Evolutionary conservation across 92 coral and sea anemone genomes (phyloP).

Genomic region (Nematostella vectensis): DNA sequence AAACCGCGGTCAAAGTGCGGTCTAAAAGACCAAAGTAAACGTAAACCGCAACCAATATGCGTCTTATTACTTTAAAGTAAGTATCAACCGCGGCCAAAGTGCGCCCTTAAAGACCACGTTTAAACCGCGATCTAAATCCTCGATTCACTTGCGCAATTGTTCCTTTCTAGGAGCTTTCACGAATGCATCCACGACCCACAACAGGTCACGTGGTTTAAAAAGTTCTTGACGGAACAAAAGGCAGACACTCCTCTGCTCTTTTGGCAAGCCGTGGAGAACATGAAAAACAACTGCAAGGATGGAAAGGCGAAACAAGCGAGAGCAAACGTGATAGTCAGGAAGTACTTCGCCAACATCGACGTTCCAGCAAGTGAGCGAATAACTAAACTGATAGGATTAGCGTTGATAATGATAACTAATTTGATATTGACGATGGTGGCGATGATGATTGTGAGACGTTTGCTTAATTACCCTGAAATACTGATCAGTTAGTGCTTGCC

Average conservation of each 20-base stretch:
- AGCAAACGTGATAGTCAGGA: constrained; percentile 57
- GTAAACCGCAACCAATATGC: no score
- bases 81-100: no score
- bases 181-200: constrained; percentile 60
- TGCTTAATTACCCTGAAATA: no score
- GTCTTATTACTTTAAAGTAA: no score
- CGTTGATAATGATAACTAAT: not conserved
- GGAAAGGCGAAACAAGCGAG: constrained; percentile 80
- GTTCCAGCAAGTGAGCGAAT: constrained; percentile 72
- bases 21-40: no score
- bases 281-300: constrained; percentile 85
- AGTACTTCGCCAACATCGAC: constrained; percentile 76
- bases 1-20: no score
- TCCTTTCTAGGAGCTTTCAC: constrained; percentile 47
- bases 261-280: constrained; percentile 96
- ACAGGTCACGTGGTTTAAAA: constrained; percentile 70
- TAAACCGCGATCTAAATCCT: no score
- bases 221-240: constrained; percentile 56
- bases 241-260: constrained; percentile 67
- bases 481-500: not conserved
- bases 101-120: no score
- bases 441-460: no score
- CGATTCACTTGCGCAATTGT: not conserved
- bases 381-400: no score
- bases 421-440: not conserved